Evolutionary conservation across 1,140 invertebrate genomes (phyloP).

Genomic region (Drosophila bipectinata): DNA sequence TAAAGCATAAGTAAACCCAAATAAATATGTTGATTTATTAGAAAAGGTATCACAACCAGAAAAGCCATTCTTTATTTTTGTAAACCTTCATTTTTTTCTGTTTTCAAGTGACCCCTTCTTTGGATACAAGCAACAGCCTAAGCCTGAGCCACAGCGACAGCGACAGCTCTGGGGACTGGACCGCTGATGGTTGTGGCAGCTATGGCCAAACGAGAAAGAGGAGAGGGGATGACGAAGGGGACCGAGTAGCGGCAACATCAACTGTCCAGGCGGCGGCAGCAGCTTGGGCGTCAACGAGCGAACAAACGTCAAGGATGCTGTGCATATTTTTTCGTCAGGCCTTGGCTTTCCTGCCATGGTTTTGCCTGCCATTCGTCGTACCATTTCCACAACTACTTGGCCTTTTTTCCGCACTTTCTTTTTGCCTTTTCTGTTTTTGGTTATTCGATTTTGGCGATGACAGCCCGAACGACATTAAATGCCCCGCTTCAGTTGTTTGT

Average conservation of each 20-base stretch:
- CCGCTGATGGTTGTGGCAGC: slow-evolving; percentile 40
- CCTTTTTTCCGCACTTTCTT: slow-evolving; percentile 40
- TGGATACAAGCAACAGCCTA: slow-evolving; percentile 38
- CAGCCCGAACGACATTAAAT: slow-evolving; percentile 80
- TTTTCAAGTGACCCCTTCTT: slow-evolving; percentile 11
- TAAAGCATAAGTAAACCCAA: no score
- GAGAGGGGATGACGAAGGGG: background rate
- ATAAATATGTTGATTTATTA: no score
- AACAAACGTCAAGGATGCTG: slow-evolving; percentile 79
- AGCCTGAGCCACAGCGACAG: slow-evolving; percentile 38
- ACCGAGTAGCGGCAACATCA: slow-evolving; percentile 12
- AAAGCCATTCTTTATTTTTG: no score
- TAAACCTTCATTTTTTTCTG: no score
- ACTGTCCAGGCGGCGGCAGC: slow-evolving; percentile 27
- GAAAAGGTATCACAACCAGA: no score
- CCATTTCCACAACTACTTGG: slow-evolving; percentile 22
- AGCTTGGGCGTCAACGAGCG: slow-evolving; percentile 76
- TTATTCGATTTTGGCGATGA: slow-evolving; percentile 79
- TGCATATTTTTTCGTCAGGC: slow-evolving; percentile 63
- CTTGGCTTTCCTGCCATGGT: slow-evolving; percentile 36
- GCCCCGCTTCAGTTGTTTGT: slow-evolving; percentile 79
- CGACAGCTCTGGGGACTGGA: slow-evolving; percentile 40
- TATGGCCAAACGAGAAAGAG: background rate
- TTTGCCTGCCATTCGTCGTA: slow-evolving; percentile 45
- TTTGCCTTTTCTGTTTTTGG: slow-evolving; percentile 55